phyloP scores from a whole-genome alignment of 1,140 invertebrate genomes.

The Pissodes strobi region DNA sequence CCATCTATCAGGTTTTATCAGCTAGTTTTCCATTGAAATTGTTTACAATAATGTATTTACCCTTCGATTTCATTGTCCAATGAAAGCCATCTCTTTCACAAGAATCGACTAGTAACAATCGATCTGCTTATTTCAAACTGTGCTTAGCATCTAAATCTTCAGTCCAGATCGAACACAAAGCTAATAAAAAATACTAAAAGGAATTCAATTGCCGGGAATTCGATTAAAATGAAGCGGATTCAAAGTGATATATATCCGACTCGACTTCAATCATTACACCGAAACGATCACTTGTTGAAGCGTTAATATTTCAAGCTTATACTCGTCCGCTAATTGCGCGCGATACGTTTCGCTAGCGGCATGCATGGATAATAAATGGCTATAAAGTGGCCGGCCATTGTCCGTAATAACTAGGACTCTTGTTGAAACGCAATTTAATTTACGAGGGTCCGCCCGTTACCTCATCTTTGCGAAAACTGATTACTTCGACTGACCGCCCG shows the following conservation, averaged over 20 bases:
- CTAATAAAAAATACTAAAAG: no score
- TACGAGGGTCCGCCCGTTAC: constrained; percentile 29
- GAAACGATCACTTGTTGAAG: constrained; percentile 34
- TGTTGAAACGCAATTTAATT: constrained; percentile 34
- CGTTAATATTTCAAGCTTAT: constrained; percentile 36
- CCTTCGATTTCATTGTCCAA: no score
- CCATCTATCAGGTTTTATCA: no score
- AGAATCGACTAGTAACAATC: no score
- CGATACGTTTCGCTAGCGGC: constrained; percentile 33
- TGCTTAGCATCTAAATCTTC: no score
- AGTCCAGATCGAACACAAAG: no score
- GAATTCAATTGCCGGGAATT: no score
- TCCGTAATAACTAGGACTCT: constrained; percentile 32
- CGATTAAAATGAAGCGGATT: no score
- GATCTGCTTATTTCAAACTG: no score
- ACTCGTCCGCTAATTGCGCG: constrained; percentile 33
- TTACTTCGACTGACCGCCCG: constrained; percentile 38
- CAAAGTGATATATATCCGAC: neutral
- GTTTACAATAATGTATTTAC: no score
- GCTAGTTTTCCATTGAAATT: no score
- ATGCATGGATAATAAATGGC: constrained; percentile 35
- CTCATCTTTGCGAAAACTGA: constrained; percentile 33
- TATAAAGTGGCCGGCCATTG: constrained; percentile 36
- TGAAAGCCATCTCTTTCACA: no score
- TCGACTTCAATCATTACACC: constrained; percentile 8